These are phyloP conservation scores for Cotesia congregata DNA, from an alignment of 2,888 invertebrate genomes.

Conservation along the genomic window DNA sequence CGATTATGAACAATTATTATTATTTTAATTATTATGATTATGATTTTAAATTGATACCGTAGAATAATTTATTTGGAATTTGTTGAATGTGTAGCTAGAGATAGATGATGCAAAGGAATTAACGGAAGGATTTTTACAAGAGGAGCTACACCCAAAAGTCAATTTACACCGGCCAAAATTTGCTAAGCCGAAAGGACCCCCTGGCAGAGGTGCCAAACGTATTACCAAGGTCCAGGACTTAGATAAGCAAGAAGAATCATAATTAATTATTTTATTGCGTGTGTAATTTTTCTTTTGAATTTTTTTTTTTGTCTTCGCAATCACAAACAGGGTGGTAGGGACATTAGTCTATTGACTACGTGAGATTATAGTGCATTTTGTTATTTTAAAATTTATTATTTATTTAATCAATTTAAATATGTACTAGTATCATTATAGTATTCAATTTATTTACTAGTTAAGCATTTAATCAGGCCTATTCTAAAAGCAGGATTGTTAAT, in stretches of 20 bases:
- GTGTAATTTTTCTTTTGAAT: slow-evolving; percentile 10
- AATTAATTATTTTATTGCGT: not conserved
- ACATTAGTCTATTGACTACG: slow-evolving; percentile 29
- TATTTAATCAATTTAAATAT: slow-evolving; percentile 32
- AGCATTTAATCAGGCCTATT: slow-evolving; percentile 55
- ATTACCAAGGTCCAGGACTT: slow-evolving; percentile 78
- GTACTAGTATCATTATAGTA: slow-evolving; percentile 4
- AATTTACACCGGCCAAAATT: slow-evolving; percentile 91
- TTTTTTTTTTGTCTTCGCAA: slow-evolving; percentile 18
- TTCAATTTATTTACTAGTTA: slow-evolving; percentile 32
- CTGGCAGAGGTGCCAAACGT: slow-evolving; percentile 91
- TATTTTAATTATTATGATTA: slow-evolving; percentile 25
- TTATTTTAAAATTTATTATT: slow-evolving; percentile 27
- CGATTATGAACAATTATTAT: not conserved
- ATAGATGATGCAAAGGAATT: slow-evolving; percentile 91
- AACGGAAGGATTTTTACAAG: slow-evolving; percentile 90
- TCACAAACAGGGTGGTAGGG: slow-evolving; percentile 38
- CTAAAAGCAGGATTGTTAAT: slow-evolving; percentile 50
- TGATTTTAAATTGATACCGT: slow-evolving; percentile 29
- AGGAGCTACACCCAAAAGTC: slow-evolving; percentile 94
- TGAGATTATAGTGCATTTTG: slow-evolving; percentile 39
- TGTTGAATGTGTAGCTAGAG: slow-evolving; percentile 80
- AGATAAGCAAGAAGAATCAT: slow-evolving; percentile 55
- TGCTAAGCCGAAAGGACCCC: slow-evolving; percentile 97
- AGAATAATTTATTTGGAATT: slow-evolving; percentile 43